phyloP scores from a whole-genome alignment of 2,888 invertebrate species.

The Hydropsyche betteni region DNA sequence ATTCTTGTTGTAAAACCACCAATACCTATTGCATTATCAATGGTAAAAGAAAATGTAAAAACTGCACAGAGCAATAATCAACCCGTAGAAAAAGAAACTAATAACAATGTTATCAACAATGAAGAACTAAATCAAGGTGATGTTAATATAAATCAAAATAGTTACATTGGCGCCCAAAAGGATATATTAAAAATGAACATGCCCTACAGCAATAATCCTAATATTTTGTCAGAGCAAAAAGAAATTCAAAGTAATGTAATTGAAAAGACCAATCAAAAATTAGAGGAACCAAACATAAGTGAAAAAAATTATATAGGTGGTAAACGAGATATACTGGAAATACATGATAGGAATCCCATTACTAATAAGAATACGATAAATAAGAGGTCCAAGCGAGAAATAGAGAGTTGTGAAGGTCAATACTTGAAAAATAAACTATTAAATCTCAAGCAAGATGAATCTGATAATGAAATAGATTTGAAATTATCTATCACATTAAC shows the following conservation, averaged over 20 bases:
- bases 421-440: not conserved
- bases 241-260: too few species aligned
- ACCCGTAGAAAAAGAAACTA: not conserved
- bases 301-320: slow-evolving; percentile 44
- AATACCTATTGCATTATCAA: slow-evolving; percentile 26
- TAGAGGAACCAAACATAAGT: slow-evolving; percentile 10
- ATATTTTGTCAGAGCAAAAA: too few species aligned
- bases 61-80: not conserved
- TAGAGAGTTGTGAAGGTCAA: not conserved
- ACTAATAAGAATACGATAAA: not conserved
- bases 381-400: not conserved
- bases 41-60: slow-evolving; percentile 33
- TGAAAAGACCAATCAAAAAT: not conserved
- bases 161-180: not conserved
- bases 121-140: not conserved
- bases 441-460: not conserved
- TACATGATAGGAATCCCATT: not conserved
- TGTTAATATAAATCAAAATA: not conserved
- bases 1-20: not conserved
- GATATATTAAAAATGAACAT: not conserved
- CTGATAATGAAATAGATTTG: not conserved
- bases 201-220: not conserved
- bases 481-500: slow-evolving; percentile 5
- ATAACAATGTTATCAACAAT: not conserved
- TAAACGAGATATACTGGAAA: slow-evolving; percentile 48